These are phyloP conservation scores for Oxycera nigricornis DNA, from an alignment of 2,888 invertebrate genomes.

Conservation along the genomic window DNA sequence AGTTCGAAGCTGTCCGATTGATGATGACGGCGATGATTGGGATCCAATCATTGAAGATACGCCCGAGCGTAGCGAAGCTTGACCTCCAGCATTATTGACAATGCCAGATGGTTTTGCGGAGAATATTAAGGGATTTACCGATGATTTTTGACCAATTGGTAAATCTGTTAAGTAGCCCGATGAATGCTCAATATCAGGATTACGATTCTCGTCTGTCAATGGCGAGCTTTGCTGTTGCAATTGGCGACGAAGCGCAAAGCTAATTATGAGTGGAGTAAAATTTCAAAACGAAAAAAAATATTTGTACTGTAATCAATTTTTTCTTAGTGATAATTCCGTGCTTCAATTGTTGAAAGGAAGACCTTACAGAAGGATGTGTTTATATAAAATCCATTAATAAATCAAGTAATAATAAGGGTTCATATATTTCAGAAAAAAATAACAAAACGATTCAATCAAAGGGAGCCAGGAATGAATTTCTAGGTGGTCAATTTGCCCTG, in stretches of 20 bases:
- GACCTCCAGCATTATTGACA: constrained; percentile 33
- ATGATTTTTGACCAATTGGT: constrained; percentile 45
- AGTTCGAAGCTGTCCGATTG: not conserved
- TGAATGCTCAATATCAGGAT: constrained; percentile 50
- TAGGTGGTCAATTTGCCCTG: no score
- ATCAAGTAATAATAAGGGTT: not conserved
- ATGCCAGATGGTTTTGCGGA: constrained; percentile 48
- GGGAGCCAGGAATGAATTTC: not conserved
- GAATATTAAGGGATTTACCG: constrained; percentile 48
- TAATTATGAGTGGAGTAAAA: constrained; percentile 10
- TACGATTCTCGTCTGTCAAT: constrained; percentile 56
- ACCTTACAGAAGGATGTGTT: no score
- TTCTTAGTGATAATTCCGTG: no score
- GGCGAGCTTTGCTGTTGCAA: constrained; percentile 38
- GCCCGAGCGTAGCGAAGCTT: constrained; percentile 45
- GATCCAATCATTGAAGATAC: constrained; percentile 10
- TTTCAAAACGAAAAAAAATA: not conserved
- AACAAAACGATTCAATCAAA: not conserved
- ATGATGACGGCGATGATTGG: not conserved
- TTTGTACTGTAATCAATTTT: no score
- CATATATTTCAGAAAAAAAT: no score
- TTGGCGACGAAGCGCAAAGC: constrained; percentile 19
- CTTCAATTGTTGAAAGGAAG: no score
- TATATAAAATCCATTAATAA: no score
- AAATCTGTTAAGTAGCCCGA: constrained; percentile 7